Base-by-base conservation (phyloP, 2,888 invertebrate genomes). In the Toxonevra muliebris region DNA sequence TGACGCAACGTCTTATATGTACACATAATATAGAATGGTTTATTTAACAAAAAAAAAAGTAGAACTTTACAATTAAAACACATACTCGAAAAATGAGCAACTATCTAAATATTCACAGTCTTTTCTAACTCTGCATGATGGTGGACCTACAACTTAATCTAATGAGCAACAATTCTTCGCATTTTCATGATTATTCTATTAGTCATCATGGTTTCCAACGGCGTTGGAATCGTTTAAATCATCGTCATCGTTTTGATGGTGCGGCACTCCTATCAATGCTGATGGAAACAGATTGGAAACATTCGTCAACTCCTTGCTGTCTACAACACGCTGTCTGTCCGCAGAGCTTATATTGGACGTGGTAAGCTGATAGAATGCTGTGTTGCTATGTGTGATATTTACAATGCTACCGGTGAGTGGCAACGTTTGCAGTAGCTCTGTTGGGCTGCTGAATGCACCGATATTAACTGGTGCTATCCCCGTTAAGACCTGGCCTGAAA, bases 401-500 rank as follows among this genome's bases (percentile, higher is more conserved):
- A 86, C 81, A 66, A 86, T 85, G 71, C 83, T 84, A 4, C 86
- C 85, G 0, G 85, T 84, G 9, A 86, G 73, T 0, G 85, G 86
- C 30, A 86, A 73, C 0, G 84, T 79, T 62, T 77, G 69, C 20
- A 86, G 68, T 62, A 86, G 73, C 61, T 85, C 83, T n/a, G 79
- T 73, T 1, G 84, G 76, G 74, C 82, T 82, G 71, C 84, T 79
- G 43, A 86, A 83, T 7, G 84, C 82, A 8, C 87, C 87, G 68
- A 87, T 82, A 70, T 87, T 85, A 1, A 86, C 78, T 0, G 87
- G 87, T 1, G 87, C 86, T 61, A 88, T 83, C 8, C 87, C 88
- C 0, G 88, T 88, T 1, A 88, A 79, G 2, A 87, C 83, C 70
- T 87, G 86, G 0, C 88, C 88, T 62, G 86, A 86, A 40, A 88